Conservation (phyloP, 1,140 invertebrate genomes). For the Andrena cerasifolii region DNA sequence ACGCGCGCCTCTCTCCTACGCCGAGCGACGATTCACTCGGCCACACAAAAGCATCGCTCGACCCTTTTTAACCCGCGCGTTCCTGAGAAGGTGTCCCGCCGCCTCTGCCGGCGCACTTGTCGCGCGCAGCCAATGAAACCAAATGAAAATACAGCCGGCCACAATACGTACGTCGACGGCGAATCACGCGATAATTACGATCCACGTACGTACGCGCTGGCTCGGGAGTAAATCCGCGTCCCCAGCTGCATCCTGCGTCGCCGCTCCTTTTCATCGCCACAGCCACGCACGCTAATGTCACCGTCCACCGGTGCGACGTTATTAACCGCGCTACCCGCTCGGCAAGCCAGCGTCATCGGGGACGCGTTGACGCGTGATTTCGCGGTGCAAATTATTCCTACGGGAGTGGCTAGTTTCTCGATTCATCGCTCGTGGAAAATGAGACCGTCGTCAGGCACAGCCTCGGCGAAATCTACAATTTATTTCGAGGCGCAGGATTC, state of each 20-base stretch:
- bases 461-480: neutral
- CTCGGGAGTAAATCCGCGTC: neutral
- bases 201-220: neutral
- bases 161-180: slow-evolving; percentile 7
- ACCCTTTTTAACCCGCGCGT: slow-evolving; percentile 59
- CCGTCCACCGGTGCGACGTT: neutral
- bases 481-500: neutral
- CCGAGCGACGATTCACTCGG: slow-evolving; percentile 41
- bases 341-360: neutral
- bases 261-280: slow-evolving; percentile 3
- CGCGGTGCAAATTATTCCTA: neutral
- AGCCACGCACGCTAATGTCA: slow-evolving; percentile 7
- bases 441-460: neutral
- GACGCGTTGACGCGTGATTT: neutral
- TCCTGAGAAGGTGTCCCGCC: slow-evolving; percentile 35
- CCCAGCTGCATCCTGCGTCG: too few relatives aligned
- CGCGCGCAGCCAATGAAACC: slow-evolving; percentile 27
- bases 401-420: neutral
- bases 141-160: slow-evolving; percentile 40
- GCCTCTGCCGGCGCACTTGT: slow-evolving; percentile 13
- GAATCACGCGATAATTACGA: slow-evolving; percentile 25
- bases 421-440: neutral
- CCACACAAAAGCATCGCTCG: slow-evolving; percentile 61
- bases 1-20: slow-evolving; percentile 26
- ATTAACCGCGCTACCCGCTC: neutral